A percentile compares a stretch with the other conserved stretches of the same genome.
phyloP scores from a whole-genome alignment of 2,797 vertebrate species.

The Gallinago stenura region DNA sequence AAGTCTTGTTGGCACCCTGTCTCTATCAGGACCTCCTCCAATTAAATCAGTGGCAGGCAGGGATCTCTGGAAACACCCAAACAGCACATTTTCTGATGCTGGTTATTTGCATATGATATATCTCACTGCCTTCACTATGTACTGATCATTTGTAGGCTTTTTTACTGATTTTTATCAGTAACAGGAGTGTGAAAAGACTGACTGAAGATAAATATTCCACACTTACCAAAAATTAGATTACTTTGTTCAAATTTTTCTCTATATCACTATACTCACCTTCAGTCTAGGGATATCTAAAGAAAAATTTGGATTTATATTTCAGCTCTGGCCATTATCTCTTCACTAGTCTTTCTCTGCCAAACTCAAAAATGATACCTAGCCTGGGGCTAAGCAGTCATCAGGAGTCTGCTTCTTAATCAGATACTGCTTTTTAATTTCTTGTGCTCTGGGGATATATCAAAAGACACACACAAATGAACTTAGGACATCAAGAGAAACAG shows the following conservation, averaged over 20 bases:
- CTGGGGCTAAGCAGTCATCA: background rate
- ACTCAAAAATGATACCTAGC: background rate
- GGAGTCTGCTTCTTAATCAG: background rate
- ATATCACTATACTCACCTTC: fast-evolving
- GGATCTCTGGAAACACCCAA: background rate
- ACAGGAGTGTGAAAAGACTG: background rate
- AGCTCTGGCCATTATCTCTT: background rate
- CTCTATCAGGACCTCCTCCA: background rate
- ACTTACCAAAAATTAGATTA: background rate
- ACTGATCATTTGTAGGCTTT: background rate
- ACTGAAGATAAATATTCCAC: background rate
- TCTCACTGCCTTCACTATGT: background rate
- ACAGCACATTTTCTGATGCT: background rate
- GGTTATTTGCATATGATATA: background rate
- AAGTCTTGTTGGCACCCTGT: background rate
- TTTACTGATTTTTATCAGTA: background rate
- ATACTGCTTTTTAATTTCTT: background rate
- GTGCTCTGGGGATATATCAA: background rate
- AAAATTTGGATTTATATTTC: background rate
- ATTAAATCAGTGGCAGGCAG: background rate
- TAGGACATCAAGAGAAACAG: background rate
- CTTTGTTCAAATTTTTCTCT: background rate
- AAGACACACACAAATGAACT: background rate
- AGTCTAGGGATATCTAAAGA: background rate
- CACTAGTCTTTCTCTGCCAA: background rate